Percentiles rank a stretch among this genome's conserved stretches.
Evolutionary conservation across 2,797 vertebrate species (phyloP).

Genomic region (Percopsis omiscomaycus): DNA sequence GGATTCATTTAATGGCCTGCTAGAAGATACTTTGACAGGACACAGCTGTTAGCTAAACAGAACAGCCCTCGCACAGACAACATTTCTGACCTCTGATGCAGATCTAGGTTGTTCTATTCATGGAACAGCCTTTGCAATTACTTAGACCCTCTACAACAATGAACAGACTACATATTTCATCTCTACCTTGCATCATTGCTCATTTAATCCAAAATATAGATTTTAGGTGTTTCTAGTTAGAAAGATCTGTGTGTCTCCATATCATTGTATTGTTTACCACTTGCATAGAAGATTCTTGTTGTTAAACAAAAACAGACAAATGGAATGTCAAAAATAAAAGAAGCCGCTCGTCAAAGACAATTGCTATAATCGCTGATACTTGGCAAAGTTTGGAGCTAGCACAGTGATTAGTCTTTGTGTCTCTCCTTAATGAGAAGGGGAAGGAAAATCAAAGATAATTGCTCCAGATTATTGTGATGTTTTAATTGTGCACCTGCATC

Average conservation of each 20-base stretch:
- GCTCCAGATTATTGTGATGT: constrained; percentile 58
- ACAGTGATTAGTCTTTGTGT: constrained; percentile 57
- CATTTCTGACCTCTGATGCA: background rate
- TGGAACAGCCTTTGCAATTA: background rate
- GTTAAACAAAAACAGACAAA: constrained; percentile 23
- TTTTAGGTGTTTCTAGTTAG: background rate
- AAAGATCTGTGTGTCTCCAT: background rate
- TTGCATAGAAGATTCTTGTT: background rate
- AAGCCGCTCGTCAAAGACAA: constrained; percentile 40
- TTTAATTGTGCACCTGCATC: constrained; percentile 71
- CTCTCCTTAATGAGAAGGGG: constrained; percentile 45
- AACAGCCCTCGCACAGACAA: too few species aligned
- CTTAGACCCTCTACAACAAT: background rate
- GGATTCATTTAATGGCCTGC: too few species aligned
- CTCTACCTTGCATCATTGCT: constrained; percentile 2
- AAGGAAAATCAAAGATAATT: constrained; percentile 73
- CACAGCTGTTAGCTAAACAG: background rate
- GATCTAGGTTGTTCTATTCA: constrained; percentile 4
- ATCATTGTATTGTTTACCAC: background rate
- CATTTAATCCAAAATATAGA: background rate
- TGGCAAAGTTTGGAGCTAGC: constrained; percentile 55
- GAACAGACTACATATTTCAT: background rate
- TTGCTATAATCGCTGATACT: constrained; percentile 56
- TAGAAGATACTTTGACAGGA: background rate
- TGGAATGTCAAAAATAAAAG: constrained; percentile 19